Evolutionary conservation across 2,888 invertebrate species (phyloP).

Genomic region (Polydesmus complanatus): DNA sequence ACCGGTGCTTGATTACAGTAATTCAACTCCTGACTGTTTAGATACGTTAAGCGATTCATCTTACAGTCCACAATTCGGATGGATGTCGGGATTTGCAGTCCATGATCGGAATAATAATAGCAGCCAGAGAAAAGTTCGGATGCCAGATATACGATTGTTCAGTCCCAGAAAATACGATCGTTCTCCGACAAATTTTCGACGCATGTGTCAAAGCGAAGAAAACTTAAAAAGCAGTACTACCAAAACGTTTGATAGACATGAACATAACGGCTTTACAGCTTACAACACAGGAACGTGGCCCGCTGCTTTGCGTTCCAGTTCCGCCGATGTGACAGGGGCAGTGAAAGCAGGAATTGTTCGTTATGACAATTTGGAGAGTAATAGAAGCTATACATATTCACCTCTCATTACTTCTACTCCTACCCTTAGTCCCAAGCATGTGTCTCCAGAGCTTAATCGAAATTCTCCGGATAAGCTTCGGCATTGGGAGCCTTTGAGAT

Average conservation of each 20-base stretch:
- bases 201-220: constrained; percentile 7
- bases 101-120: constrained; percentile 4
- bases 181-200: background rate
- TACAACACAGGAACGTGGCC: constrained; percentile 7
- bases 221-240: background rate
- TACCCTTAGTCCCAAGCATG: constrained; percentile 8
- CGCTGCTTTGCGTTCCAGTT: constrained; percentile 1
- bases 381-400: constrained; percentile 18
- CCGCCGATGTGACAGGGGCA: background rate
- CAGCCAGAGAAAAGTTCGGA: background rate
- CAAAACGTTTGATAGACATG: background rate
- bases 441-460: background rate
- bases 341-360: constrained; percentile 3
- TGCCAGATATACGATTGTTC: constrained; percentile 14
- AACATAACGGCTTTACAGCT: no score
- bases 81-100: constrained; percentile 7
- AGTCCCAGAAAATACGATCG: constrained; percentile 10
- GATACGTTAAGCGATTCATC: constrained; percentile 8
- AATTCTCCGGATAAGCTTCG: background rate
- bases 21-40: constrained; percentile 3
- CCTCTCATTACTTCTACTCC: constrained; percentile 18
- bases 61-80: constrained; percentile 7
- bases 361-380: background rate
- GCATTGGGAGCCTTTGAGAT: background rate
- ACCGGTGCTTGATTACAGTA: background rate